phyloP scores from a whole-genome alignment of 2,888 invertebrate species.

The Napeogenes sylphis region DNA sequence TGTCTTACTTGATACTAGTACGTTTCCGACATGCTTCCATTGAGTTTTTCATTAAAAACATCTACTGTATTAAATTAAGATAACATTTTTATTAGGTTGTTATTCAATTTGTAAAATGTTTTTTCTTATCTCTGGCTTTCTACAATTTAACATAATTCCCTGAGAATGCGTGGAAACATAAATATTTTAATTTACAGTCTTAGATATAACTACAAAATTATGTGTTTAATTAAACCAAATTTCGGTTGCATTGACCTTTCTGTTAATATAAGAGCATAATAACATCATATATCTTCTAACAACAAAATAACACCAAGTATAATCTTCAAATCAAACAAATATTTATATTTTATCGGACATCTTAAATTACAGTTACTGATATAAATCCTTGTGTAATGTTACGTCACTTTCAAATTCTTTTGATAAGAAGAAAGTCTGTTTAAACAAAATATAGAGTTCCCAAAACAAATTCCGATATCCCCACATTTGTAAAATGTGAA shows the following conservation, averaged over 20 bases:
- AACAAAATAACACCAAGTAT: background rate
- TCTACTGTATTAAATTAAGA: conserved; percentile 61
- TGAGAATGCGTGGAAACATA: conserved; percentile 11
- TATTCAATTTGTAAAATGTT: conserved; percentile 51
- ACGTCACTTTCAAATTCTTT: conserved; percentile 13
- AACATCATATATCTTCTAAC: conserved; percentile 2
- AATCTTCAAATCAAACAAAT: background rate
- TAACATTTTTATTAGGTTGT: conserved; percentile 65
- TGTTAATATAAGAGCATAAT: background rate
- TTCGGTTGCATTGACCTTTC: background rate
- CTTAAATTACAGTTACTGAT: background rate
- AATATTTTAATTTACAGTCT: conserved; percentile 8
- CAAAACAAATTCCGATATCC: too few species aligned
- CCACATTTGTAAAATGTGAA: too few species aligned
- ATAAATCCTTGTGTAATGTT: conserved; percentile 14
- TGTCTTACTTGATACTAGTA: conserved; percentile 14
- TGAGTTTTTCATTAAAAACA: conserved; percentile 47
- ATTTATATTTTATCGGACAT: background rate
- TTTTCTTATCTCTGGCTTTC: conserved; percentile 29
- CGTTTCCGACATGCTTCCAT: conserved; percentile 40
- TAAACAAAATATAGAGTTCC: background rate
- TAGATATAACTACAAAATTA: conserved; percentile 11
- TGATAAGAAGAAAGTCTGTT: conserved; percentile 16
- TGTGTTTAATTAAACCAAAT: background rate
- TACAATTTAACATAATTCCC: conserved; percentile 16